Base-by-base conservation (phyloP, 2,113 vertebrate species). In the Tupaia tana region DNA sequence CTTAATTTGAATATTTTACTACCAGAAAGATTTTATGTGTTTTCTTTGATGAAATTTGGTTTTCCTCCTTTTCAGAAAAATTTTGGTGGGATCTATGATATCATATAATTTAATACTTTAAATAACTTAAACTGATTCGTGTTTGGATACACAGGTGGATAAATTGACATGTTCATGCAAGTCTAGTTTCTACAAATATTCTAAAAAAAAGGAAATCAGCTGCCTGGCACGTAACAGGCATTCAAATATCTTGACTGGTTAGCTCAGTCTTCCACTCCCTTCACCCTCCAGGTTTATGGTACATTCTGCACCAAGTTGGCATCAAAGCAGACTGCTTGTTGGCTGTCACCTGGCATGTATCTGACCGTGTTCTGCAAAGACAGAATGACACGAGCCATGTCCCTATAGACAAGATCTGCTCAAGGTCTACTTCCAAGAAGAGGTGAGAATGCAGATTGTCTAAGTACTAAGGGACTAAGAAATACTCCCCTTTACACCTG, bases 1-100 rank as follows among this genome's bases (percentile, higher is more conserved):
- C 58, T 84, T 88, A 54, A 85, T 86, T 85, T 80, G n/a, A 90
- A 67, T 86, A 78, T 71, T 31, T 59, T 61, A n/a, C 91, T 10
- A 29, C 9, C 20, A 86, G 27, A 34, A 2, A 9, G 7, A 0
- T 59, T 34, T 95, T 93, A 71, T 84, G 43, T 91, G 34, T 63
- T 67, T 94, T 34, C 1, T 12, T 78, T 66, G 0, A 52, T 74
- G 18, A 67, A 8, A 0, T 24, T 70, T 84, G 6, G 63, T 52
- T 94, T 52, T 56, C 14, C 19, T n/a, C 69, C 27, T 89, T 93
- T 70, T 86, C 43, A 43, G 5, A 43, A 43, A 43, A 43, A 43
- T 43, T 69, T 90, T 67, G 19, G 20, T 86, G 29, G 18, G 4
- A 14, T 9, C 2, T 58, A 77, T 3, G 54, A 64, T 71, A 77